Evolutionary conservation across 2,888 invertebrate species (phyloP), one percentile per base, ranked within the genome.

Genomic region (Ecliptopera silaceata): DNA sequence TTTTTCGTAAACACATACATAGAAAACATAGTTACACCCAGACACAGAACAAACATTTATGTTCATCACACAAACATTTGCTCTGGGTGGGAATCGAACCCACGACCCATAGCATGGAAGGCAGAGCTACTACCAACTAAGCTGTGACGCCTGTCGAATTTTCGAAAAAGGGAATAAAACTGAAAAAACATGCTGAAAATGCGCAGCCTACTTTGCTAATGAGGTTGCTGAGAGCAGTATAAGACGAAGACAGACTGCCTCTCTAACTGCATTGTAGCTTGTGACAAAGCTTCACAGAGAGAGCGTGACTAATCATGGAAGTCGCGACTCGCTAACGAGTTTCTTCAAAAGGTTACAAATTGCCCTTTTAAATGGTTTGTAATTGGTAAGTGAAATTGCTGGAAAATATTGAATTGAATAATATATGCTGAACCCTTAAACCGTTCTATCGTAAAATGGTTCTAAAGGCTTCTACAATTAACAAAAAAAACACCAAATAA

Each of bases 231-330:
- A 42, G 32, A 18, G 12, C 8, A 45, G 20, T n/a, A 4, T 29
- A 44, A 31, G 34, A 42, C 41, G 26, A 43, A 43, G 34, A 31
- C 13, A 39, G 44, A 52, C 32, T 17, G 29, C 43, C 17, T 39
- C 45, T 45, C 38, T 31, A 42, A 42, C 32, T 20, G 13, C 41
- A 50, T 50, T 34, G 12, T 49, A 41, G 39, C 18, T 17, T 13
- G 18, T 13, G 38, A 8, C 39, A 49, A 49, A 49, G 10, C 15
- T 36, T 44, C 13, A n/a, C 17, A 50, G 57, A 50, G 57, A 63
- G 41, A 56, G 60, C 53, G 44, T 48, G 49, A 56, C 58, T 58
- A 60, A 63, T 53, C 44, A 31, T 47, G 18, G 34, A 41, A 45
- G 46, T 43, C 32, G 50, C n/a, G 51, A 42, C 47, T 43, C 20